phyloP scores from a whole-genome alignment of 2,113 vertebrate genomes.

The Amblyopsis rosae region DNA sequence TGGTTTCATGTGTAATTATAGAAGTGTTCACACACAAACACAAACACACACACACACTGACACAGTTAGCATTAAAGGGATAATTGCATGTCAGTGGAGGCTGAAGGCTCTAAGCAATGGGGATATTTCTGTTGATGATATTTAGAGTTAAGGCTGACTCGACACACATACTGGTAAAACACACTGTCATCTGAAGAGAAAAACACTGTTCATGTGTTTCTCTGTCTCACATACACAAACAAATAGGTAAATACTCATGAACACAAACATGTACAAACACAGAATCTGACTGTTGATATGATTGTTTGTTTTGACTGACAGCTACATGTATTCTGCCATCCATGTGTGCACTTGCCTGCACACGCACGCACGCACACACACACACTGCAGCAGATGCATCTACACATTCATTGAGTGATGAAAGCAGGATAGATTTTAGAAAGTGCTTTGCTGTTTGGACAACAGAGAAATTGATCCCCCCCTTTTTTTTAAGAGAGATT shows the following conservation, averaged over 20 bases:
- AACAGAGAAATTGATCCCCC: conserved; percentile 3
- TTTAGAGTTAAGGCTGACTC: conserved; percentile 41
- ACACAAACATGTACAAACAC: conserved; percentile 2
- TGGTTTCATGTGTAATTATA: conserved; percentile 72
- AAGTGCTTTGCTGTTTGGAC: conserved; percentile 10
- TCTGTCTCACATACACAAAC: conserved; percentile 2
- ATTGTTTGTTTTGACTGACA: neutral
- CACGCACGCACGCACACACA: conserved; percentile 1
- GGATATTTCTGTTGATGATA: conserved; percentile 48
- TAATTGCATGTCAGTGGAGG: conserved; percentile 54
- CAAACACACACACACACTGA: conserved; percentile 17
- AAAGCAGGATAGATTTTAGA: neutral
- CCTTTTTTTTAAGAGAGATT: conserved; percentile 9
- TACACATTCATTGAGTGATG: neutral
- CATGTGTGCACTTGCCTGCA: conserved; percentile 1
- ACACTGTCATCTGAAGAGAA: neutral
- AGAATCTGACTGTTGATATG: neutral
- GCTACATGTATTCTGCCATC: neutral
- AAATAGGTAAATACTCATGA: neutral
- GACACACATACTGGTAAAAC: conserved; percentile 44
- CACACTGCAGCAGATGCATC: neutral
- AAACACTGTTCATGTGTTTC: neutral
- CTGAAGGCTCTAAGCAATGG: conserved; percentile 44
- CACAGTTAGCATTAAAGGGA: conserved; percentile 44
- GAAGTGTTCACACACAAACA: conserved; percentile 54